Percentiles rank a stretch among this genome's conserved stretches.
phyloP scores from a whole-genome alignment of 2,113 vertebrate species.

The Corythaixoides concolor region DNA sequence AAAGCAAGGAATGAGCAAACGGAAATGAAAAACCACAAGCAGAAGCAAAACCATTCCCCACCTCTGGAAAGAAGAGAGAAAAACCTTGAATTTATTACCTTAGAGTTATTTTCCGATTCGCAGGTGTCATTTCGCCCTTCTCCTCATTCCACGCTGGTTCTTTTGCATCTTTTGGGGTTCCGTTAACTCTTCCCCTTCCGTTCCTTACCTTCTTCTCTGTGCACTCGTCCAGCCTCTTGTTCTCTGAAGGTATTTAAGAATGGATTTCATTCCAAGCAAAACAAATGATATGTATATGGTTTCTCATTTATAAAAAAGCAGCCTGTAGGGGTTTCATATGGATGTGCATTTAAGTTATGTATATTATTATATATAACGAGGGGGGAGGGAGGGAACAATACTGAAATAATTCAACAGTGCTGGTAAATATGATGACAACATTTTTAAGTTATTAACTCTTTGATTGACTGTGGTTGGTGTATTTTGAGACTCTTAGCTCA shows the following conservation, averaged over 20 bases:
- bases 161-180: constrained; percentile 56
- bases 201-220: constrained; percentile 19
- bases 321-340: constrained; percentile 75
- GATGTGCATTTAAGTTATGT: constrained; percentile 82
- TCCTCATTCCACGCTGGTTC: constrained; percentile 30
- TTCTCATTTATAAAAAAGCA: constrained; percentile 72
- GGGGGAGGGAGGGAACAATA: constrained; percentile 71
- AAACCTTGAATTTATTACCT: constrained; percentile 59
- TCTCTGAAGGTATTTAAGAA: constrained; percentile 64
- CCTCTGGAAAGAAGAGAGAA: constrained; percentile 64
- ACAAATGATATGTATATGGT: constrained; percentile 61
- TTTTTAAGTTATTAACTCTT: constrained; percentile 72
- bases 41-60: constrained; percentile 65
- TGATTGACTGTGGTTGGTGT: constrained; percentile 74
- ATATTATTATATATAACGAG: constrained; percentile 78
- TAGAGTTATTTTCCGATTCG: constrained; percentile 55
- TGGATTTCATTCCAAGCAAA: constrained; percentile 59
- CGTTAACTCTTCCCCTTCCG: constrained; percentile 27
- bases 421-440: constrained; percentile 69
- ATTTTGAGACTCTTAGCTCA: constrained; percentile 70
- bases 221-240: constrained; percentile 59
- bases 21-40: constrained; percentile 47
- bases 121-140: constrained; percentile 45
- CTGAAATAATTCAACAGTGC: constrained; percentile 73
- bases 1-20: constrained; percentile 70